Evolutionary conservation across 2,113 vertebrate genomes (phyloP), one percentile per base, ranked within the genome.

Genomic region (Forbesichthys agassizii): DNA sequence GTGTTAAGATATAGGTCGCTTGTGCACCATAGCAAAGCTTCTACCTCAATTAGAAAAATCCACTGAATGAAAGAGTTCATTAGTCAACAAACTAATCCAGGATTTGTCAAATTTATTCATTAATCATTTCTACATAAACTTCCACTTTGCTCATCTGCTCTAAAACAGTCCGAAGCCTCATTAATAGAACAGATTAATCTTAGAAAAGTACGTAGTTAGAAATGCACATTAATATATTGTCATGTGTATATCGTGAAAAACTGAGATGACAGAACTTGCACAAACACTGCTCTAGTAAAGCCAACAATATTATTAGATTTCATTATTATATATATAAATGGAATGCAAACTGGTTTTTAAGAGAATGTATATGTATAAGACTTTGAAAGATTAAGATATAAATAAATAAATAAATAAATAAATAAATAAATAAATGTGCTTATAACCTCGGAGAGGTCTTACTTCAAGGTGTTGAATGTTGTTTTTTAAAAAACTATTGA

Each of bases 151-250:
- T 14, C 49, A 3, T 52, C 11, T 4, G 11, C 49, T 52, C 49
- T 33, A 33, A 58, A 36, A 33, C 46, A n/a, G 14, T 61, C 7
- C 4, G 16, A 42, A 14, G 14, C 42, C 42, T 48, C 42, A 47
- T 61, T 47, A 47, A 33, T 60, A 60, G 33, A 60, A 60, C 13
- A 60, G 13, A 27, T 58, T 56, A 57, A 57, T 57, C 55, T 57
- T 8, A 27, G 16, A 57, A 57, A 57, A 10, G 55, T 57, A 2
- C 11, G 27, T 20, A 33, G 20, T 9, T 57, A 27, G 55, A 57
- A 57, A 57, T 11, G 1, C 55, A 20, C 55, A 33, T 57, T 18
- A 57, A 10, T 5, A 57, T 33, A 16, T 27, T 27, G 20, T 57
- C 18, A 57, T 57, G 10, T 11, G 3, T 57, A 9, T 57, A 9